These are phyloP conservation scores for Leucosticte australis DNA, from an alignment of 2,113 vertebrate genomes.

Conservation along the genomic window DNA sequence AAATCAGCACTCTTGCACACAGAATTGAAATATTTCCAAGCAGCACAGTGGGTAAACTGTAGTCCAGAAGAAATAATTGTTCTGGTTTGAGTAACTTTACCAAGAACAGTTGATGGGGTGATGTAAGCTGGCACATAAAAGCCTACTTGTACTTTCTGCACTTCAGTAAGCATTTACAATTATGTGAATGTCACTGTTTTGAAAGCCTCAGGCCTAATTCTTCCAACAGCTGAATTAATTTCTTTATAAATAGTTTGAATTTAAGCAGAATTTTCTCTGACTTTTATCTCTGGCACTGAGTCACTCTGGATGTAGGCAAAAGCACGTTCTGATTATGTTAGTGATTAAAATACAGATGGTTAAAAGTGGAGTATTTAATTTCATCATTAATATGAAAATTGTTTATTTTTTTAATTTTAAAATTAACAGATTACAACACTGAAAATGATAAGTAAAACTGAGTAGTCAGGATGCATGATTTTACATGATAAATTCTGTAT, in stretches of 20 bases:
- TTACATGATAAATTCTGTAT: neutral
- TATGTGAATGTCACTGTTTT: neutral
- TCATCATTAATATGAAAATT: neutral
- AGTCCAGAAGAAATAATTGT: neutral
- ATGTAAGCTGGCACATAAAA: neutral
- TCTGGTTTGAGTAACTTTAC: neutral
- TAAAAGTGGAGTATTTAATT: neutral
- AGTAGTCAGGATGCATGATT: neutral
- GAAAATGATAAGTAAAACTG: neutral
- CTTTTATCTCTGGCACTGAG: neutral
- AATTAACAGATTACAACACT: neutral
- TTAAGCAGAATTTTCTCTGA: neutral
- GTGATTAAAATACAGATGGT: neutral
- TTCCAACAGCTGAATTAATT: neutral
- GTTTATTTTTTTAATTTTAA: neutral
- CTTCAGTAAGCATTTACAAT: neutral
- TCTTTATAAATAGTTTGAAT: neutral
- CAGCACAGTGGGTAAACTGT: neutral
- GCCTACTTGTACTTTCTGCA: neutral
- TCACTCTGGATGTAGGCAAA: neutral
- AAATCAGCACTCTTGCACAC: neutral
- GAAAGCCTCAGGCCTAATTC: neutral
- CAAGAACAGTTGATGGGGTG: neutral
- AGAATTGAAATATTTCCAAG: neutral
- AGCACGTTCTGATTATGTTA: neutral